Percentiles rank a stretch among this genome's conserved stretches.
These are phyloP conservation scores for Leptopilina boulardi DNA, from an alignment of 1,140 invertebrate species.

Conservation along the genomic window DNA sequence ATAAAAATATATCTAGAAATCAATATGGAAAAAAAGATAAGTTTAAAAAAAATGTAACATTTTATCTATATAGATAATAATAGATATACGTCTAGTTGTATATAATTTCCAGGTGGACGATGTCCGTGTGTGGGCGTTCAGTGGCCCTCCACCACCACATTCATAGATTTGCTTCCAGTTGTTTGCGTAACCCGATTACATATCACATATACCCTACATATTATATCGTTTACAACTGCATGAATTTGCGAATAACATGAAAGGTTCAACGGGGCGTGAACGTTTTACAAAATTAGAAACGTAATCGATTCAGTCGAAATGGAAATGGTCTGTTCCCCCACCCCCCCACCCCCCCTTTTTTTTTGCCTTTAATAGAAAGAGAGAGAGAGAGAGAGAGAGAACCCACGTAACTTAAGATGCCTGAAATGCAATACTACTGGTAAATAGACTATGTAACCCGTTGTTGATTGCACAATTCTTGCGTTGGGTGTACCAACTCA, in stretches of 20 bases:
- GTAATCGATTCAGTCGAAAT: constrained; percentile 51
- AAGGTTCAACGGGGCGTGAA: constrained; percentile 35
- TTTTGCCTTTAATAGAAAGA: not conserved
- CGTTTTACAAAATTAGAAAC: constrained; percentile 52
- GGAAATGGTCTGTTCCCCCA: constrained; percentile 46
- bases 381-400: not conserved
- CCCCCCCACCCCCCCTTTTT: no score
- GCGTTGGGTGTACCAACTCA: constrained; percentile 40
- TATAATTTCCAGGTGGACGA: not conserved
- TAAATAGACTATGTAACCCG: constrained; percentile 27
- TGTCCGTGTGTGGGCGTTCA: constrained; percentile 4
- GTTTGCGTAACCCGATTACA: constrained; percentile 48
- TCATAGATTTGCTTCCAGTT: not conserved
- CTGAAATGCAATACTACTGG: constrained; percentile 32
- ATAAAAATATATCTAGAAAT: no score
- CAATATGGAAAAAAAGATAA: no score
- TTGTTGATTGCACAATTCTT: constrained; percentile 5
- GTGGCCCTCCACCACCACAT: constrained; percentile 1
- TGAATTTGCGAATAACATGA: constrained; percentile 33
- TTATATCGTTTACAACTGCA: constrained; percentile 32
- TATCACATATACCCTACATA: constrained; percentile 24
- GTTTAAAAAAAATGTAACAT: no score
- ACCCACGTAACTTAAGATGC: constrained; percentile 40
- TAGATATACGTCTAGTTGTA: no score
- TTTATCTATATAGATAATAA: no score